Percentiles rank a stretch among this genome's conserved stretches.
Evolutionary conservation across 2,113 vertebrate species (phyloP).

Genomic region (Plestiodon gilberti): DNA sequence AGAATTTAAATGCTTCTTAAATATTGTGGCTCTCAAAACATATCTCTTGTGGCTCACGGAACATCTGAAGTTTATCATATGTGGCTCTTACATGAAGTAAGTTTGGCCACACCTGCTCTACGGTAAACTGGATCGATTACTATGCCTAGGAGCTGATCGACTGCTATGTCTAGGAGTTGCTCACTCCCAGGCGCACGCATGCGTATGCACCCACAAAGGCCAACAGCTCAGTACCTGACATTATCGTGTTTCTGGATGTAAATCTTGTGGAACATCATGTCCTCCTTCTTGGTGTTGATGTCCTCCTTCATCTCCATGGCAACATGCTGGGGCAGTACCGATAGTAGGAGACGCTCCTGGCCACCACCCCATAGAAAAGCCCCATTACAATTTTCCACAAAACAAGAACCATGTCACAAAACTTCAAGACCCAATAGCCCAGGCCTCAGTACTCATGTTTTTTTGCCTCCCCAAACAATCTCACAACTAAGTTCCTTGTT

Average conservation of each 20-base stretch:
- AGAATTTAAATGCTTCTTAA: too few species aligned
- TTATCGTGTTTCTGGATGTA: constrained; percentile 99
- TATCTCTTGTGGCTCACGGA: too few species aligned
- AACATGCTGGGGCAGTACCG: constrained; percentile 94
- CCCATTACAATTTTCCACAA: background rate
- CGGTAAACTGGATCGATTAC: background rate
- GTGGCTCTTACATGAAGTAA: too few species aligned
- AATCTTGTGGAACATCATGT: constrained; percentile 99
- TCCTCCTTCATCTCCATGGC: constrained; percentile 99
- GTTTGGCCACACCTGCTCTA: too few species aligned
- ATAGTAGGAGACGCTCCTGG: constrained; percentile 94
- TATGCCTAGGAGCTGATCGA: background rate
- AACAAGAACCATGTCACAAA: background rate
- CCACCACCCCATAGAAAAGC: constrained; percentile 19
- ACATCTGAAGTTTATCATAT: too few species aligned
- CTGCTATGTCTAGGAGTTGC: background rate
- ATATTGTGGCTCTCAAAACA: too few species aligned
- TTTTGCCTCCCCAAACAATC: background rate
- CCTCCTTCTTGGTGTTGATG: constrained; percentile 97
- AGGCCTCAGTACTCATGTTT: background rate
- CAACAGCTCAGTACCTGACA: constrained; percentile 81
- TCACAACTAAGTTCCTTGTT: background rate
- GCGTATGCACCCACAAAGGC: background rate
- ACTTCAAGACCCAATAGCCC: background rate
- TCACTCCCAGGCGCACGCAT: background rate